Conservation (phyloP, 2,888 invertebrate species). For the Harpalus rubripes region DNA sequence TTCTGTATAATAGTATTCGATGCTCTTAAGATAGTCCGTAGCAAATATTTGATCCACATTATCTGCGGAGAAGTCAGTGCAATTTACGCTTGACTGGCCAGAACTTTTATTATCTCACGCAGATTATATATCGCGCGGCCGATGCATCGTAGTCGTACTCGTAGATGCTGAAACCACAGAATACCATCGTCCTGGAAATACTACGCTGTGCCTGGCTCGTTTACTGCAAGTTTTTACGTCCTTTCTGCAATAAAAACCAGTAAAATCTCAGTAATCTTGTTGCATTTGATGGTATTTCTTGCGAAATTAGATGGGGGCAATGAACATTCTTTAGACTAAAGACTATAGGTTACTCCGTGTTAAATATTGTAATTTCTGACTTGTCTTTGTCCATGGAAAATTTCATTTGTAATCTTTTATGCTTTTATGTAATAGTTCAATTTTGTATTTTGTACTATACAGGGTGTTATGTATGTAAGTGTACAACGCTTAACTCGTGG, state of each 20-base stretch:
- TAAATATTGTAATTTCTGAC: background rate
- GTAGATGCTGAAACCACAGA: conserved; percentile 50
- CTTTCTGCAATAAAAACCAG: background rate
- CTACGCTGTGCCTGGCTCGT: conserved; percentile 3
- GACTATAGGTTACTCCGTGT: background rate
- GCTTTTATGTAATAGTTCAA: background rate
- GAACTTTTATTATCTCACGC: conserved; percentile 39
- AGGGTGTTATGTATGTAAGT: too few species aligned
- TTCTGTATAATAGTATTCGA: background rate
- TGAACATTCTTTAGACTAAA: background rate
- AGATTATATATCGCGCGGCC: conserved; percentile 39
- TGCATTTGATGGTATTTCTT: background rate
- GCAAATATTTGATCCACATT: conserved; percentile 37
- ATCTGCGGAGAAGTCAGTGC: conserved; percentile 20
- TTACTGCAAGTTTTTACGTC: conserved; percentile 6
- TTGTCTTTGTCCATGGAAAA: background rate
- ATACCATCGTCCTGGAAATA: conserved; percentile 20
- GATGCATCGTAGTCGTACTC: conserved; percentile 26
- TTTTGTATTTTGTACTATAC: background rate
- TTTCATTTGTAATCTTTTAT: background rate
- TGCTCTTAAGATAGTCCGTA: background rate
- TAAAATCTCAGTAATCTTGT: background rate
- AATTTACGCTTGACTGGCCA: conserved; percentile 25
- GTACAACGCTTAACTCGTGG: too few species aligned
- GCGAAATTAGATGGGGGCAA: background rate